A percentile compares a stretch with the other conserved stretches of the same genome.
phyloP scores from a whole-genome alignment of 2,797 vertebrate genomes.

The Syncerus caffer region DNA sequence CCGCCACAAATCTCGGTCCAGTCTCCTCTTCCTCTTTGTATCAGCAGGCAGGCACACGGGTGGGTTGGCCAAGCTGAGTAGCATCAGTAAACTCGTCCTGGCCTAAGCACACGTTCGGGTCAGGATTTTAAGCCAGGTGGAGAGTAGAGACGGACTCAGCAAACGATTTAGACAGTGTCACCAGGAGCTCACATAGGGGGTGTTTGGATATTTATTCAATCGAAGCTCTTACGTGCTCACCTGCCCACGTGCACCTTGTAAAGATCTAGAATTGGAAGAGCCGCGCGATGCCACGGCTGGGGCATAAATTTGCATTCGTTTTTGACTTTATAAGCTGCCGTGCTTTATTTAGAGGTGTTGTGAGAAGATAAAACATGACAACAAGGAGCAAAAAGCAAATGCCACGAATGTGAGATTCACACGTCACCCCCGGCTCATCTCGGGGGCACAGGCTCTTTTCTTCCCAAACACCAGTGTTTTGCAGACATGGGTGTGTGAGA shows the following conservation, averaged over 20 bases:
- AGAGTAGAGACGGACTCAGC: background rate
- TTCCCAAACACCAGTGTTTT: rapidly evolving
- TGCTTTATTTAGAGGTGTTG: background rate
- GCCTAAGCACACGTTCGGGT: rapidly evolving
- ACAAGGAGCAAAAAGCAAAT: background rate
- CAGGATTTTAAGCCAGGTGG: background rate
- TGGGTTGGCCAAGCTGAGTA: background rate
- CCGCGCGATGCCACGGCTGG: rapidly evolving
- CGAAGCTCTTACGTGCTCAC: background rate
- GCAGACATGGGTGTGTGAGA: rapidly evolving
- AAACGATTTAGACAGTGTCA: rapidly evolving
- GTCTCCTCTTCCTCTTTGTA: background rate
- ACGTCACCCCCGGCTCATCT: rapidly evolving
- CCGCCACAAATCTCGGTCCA: rapidly evolving
- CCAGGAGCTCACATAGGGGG: rapidly evolving
- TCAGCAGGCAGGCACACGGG: rapidly evolving
- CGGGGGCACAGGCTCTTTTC: rapidly evolving
- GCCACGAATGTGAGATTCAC: background rate
- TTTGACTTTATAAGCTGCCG: rapidly evolving
- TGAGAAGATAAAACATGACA: background rate
- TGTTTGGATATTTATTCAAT: rapidly evolving
- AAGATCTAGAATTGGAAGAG: background rate
- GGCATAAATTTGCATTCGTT: rapidly evolving
- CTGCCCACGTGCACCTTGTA: rapidly evolving
- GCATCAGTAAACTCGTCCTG: no score